These are phyloP conservation scores for Xerus rutilus DNA, from an alignment of 2,797 vertebrate genomes.

Conservation along the genomic window DNA sequence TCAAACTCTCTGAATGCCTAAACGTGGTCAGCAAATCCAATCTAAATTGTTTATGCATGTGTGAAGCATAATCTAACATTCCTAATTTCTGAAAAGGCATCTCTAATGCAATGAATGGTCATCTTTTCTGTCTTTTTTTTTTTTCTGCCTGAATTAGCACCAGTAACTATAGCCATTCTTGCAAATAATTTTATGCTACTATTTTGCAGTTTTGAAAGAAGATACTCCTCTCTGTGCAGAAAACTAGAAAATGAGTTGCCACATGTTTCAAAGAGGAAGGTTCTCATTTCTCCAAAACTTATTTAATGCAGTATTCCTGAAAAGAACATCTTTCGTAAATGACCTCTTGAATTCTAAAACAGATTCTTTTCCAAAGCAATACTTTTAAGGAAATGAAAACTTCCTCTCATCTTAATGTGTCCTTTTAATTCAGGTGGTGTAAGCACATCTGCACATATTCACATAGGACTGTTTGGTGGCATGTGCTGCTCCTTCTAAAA, in stretches of 20 bases:
- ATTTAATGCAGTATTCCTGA: not conserved
- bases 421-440: not conserved
- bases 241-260: not conserved
- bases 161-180: not conserved
- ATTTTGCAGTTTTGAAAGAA: not conserved
- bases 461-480: not conserved
- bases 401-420: not conserved
- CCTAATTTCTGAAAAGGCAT: not conserved
- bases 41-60: not conserved
- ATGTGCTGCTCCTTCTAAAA: not conserved
- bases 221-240: not conserved
- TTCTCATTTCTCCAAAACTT: not conserved
- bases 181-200: not conserved
- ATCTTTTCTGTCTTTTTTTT: not conserved
- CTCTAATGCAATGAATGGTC: not conserved
- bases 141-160: not conserved
- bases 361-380: not conserved
- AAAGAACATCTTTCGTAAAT: not conserved
- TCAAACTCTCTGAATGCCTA: not conserved
- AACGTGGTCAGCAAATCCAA: not conserved
- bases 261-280: not conserved
- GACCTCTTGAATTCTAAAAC: constrained; percentile 27
- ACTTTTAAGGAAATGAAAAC: not conserved
- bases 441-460: not conserved
- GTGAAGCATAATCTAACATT: not conserved